Evolutionary conservation across 2,113 vertebrate genomes (phyloP).

Genomic region (Megalops atlanticus): DNA sequence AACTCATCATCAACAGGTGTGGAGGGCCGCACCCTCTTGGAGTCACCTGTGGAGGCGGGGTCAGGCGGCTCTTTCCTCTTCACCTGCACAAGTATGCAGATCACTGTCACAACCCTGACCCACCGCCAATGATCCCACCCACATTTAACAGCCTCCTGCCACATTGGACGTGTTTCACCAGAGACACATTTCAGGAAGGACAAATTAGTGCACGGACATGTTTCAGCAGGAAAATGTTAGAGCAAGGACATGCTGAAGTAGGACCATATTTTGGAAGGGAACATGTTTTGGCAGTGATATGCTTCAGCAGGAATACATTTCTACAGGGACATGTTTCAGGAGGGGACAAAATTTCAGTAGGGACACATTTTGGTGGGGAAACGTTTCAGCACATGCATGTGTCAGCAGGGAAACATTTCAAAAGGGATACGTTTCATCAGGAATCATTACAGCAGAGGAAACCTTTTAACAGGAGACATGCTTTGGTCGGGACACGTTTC

Average conservation of each 20-base stretch:
- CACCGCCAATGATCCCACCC: background rate
- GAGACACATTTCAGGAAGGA: no score
- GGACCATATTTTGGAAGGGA: no score
- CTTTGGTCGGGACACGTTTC: background rate
- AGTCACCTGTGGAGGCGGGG: conserved; percentile 78
- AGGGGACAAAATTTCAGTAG: background rate
- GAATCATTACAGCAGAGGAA: no score
- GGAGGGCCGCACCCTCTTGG: conserved; percentile 90
- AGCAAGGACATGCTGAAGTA: no score
- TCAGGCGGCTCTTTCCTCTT: conserved; percentile 97
- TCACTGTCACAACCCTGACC: no score
- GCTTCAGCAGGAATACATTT: no score
- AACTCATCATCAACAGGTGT: conserved; percentile 89
- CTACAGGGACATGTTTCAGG: no score
- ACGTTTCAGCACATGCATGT: background rate
- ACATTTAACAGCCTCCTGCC: background rate
- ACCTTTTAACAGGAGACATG: background rate
- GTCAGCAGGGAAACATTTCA: background rate
- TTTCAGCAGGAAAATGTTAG: no score
- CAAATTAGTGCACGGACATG: no score
- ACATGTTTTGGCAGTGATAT: no score
- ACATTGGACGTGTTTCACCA: no score
- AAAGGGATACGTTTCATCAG: no score
- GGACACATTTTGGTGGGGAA: background rate
- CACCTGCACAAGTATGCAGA: conserved; percentile 71